Percentiles rank a stretch among this genome's conserved stretches.
Evolutionary conservation across 2,113 vertebrate genomes (phyloP).

Genomic region (Polypterus bichir): DNA sequence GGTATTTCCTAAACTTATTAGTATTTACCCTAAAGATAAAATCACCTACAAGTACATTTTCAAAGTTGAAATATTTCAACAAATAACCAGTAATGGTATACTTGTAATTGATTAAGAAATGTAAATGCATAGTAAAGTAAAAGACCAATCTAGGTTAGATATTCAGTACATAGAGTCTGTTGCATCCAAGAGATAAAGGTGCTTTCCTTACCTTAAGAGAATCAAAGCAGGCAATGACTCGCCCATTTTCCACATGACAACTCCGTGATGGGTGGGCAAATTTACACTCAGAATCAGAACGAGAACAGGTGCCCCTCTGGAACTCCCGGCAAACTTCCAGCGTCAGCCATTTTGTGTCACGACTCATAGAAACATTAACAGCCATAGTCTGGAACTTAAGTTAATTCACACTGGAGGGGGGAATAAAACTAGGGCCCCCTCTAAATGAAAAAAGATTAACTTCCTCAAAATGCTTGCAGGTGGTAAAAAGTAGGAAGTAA

Average conservation of each 20-base stretch:
- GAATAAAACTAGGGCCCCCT: slow-evolving; percentile 6
- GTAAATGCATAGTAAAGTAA: too few species aligned
- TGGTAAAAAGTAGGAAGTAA: too few species aligned
- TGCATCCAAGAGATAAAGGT: too few species aligned
- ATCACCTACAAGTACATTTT: too few species aligned
- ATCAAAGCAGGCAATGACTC: slow-evolving; percentile 97
- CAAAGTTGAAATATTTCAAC: too few species aligned
- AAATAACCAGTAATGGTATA: too few species aligned
- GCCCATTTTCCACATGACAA: slow-evolving; percentile 96
- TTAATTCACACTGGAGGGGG: slow-evolving; percentile 1
- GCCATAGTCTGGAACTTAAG: slow-evolving; percentile 54
- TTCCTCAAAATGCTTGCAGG: too few species aligned
- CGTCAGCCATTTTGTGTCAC: slow-evolving; percentile 97
- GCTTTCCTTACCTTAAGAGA: slow-evolving; percentile 82
- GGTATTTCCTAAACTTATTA: too few species aligned
- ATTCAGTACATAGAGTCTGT: too few species aligned
- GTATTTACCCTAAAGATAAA: too few species aligned
- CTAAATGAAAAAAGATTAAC: not conserved
- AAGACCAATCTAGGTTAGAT: too few species aligned
- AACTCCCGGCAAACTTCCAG: slow-evolving; percentile 98
- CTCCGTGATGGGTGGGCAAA: slow-evolving; percentile 90
- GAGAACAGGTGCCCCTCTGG: slow-evolving; percentile 91
- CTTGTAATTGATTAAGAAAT: too few species aligned
- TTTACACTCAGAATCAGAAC: slow-evolving; percentile 89
- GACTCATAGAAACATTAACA: slow-evolving; percentile 79